Evolutionary conservation across 2,113 vertebrate genomes (phyloP), one percentile per base, ranked within the genome.

Genomic region (Channa maculata): DNA sequence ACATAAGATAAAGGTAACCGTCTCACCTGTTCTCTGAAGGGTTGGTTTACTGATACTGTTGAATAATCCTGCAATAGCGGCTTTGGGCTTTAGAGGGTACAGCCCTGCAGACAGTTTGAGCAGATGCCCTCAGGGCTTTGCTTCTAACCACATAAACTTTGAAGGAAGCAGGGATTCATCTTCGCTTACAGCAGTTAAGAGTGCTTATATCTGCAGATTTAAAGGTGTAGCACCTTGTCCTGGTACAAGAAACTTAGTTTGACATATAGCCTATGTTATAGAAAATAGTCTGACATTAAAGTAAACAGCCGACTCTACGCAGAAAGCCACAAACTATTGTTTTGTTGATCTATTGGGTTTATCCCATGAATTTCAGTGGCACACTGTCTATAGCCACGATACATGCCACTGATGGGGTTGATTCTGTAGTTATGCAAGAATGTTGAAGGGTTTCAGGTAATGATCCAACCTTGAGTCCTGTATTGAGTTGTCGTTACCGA

Each of bases 1-100:
- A 13, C 4, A 73, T 46, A 46, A 24, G 55, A 54, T 62, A 2
- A 24, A 44, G 52, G 59, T 14, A 53, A 70, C 41, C 39, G 65
- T 65, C 74, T 89, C 81, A 89, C 86, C 90, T 90, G 86, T 71
- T 55, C 69, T 59, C 73, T 3, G 39, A 45, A n/a, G 54, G 66
- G 58, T 55, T 3, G 12, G n/a, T 39, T 71, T 65, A 37, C 38
- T 78, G 48, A 79, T 71, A 59, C 60, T 77, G 63, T 81, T 75
- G 59, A 78, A 78, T 79, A 67, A 70, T 75, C 58, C 65, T n/a
- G 54, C 65, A 46, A 75, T 36, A 70, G 86, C 80, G 78, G 86
- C 68, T 73, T 44, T 77, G 76, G 84, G 71, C 71, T 85, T 83
- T 48, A 38, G 71, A 75, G 77, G 83, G 49, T 75, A 58, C 71